A percentile compares a stretch with the other conserved stretches of the same genome.
Evolutionary conservation across 2,113 vertebrate genomes (phyloP).

Genomic region (Rhizomys pruinosus): DNA sequence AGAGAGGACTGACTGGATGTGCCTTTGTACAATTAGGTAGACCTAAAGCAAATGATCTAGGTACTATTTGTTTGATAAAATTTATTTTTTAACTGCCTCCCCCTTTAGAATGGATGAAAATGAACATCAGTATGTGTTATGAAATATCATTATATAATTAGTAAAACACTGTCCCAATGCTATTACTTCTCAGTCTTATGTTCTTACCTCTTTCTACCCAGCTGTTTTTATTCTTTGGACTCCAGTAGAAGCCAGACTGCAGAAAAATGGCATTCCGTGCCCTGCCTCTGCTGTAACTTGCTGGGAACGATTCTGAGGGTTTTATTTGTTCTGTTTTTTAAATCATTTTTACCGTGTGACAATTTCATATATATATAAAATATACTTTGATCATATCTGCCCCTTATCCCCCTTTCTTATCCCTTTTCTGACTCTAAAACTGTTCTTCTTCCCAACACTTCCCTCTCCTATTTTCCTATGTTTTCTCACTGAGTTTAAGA

Average conservation of each 20-base stretch:
- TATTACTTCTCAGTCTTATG: background rate
- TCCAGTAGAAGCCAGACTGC: too few relatives aligned
- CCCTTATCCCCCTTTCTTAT: too few relatives aligned
- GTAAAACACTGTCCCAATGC: too few relatives aligned
- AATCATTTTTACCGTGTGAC: background rate
- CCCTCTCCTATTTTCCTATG: too few relatives aligned
- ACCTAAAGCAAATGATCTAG: background rate
- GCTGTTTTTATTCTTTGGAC: background rate
- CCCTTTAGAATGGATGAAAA: background rate
- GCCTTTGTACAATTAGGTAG: background rate
- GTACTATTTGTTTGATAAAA: background rate
- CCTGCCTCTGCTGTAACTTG: background rate
- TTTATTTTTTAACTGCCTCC: background rate
- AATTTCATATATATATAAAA: background rate
- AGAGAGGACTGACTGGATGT: background rate
- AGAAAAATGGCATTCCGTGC: accelerated
- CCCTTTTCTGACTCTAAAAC: background rate
- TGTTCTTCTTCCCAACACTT: background rate
- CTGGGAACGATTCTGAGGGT: background rate
- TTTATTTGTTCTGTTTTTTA: background rate
- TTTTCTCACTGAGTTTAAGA: background rate
- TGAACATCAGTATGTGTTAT: background rate
- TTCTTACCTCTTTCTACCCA: too few relatives aligned
- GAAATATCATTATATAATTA: background rate
- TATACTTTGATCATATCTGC: background rate